Evolutionary conservation across 2,797 vertebrate genomes (phyloP), one percentile per base, ranked within the genome.

Genomic region (Esox masquinongy): DNA sequence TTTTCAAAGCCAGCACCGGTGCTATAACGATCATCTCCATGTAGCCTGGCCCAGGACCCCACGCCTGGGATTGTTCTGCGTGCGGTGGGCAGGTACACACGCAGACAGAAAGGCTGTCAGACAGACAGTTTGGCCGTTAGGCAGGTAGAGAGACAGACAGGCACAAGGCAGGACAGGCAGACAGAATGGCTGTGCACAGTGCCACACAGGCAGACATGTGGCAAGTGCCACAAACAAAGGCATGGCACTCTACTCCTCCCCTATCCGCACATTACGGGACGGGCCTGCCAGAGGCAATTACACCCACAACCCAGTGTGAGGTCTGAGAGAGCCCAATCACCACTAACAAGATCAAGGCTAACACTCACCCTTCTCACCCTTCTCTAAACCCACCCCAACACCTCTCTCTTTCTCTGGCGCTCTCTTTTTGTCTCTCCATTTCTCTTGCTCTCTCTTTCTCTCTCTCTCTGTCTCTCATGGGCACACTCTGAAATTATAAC

Each of bases 21-120:
- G 90, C 92, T 92, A 92, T 93, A 94, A 94, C 92, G 92, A 94
- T 95, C 92, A 93, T 93, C 91, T 92, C 88, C 89, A 86, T 80
- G 76, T 92, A 91, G 89, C 91, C 89, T 89, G 85, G 85, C 81
- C 86, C 88, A 19, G 15, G 34, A 64, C 69, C 64, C 87, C 86
- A 85, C 86, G 90, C 87, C 89, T 86, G 79, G 80, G 87, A 88
- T 39, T 39, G 36, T 39, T 2, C 36, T 8, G 7, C 36, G 5
- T 39, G 36, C 7, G 36, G 5, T 6, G 36, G 36, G 36, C 36
- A 39, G 36, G 36, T 5, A 39, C 12, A 2, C 9, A 14, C 2
- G 12, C 43, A 47, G 43, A 47, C 43, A 47, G 43, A 14, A 3
- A 47, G 43, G 12, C 43, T 11, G 43, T 11, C 1, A 47, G 43